phyloP scores from a whole-genome alignment of 1,140 invertebrate genomes.

The Diachasma alloeum region DNA sequence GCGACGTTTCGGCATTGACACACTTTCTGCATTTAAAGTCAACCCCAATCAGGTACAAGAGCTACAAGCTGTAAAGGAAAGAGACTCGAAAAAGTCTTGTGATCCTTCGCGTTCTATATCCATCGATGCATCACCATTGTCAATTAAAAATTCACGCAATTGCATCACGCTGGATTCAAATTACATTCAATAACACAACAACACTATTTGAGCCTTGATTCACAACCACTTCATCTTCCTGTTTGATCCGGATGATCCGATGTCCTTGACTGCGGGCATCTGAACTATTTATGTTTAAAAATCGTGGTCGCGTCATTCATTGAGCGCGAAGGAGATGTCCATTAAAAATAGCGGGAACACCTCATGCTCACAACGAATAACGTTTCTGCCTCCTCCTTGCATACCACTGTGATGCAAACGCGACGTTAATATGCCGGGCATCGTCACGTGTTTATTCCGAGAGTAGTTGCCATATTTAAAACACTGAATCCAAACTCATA shows the following conservation, averaged over 20 bases:
- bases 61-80: background rate
- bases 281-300: background rate
- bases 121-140: background rate
- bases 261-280: background rate
- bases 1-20: background rate
- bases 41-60: background rate
- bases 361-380: background rate
- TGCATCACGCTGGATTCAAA: background rate
- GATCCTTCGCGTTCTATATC: background rate
- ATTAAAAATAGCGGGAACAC: background rate
- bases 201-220: too few relatives aligned
- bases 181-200: too few relatives aligned
- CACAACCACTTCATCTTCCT: background rate
- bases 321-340: background rate
- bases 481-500: too few relatives aligned
- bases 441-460: background rate
- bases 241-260: background rate
- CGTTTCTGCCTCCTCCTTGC: background rate
- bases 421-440: background rate
- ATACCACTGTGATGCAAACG: background rate
- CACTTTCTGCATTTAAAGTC: background rate
- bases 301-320: background rate
- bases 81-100: background rate
- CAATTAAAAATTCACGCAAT: background rate
- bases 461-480: background rate